These are phyloP conservation scores for Sylvicapra grimmia DNA, from an alignment of 2,113 vertebrate genomes.

Conservation along the genomic window DNA sequence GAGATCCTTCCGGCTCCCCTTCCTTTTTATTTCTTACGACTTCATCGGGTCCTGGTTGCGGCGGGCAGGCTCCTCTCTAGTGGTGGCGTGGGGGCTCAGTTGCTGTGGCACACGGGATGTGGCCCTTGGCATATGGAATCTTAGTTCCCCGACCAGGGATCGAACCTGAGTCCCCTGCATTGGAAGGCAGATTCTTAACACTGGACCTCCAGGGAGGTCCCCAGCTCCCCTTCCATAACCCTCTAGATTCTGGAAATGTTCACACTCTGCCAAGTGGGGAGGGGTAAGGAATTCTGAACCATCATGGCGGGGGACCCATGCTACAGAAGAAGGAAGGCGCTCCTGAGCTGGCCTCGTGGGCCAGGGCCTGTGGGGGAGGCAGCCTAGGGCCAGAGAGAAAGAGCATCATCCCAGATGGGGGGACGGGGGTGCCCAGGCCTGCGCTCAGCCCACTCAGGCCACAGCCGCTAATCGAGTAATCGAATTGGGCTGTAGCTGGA, in stretches of 20 bases:
- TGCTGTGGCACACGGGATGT: background rate
- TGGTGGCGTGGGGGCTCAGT: background rate
- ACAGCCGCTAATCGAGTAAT: background rate
- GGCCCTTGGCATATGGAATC: background rate
- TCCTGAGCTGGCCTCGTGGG: background rate
- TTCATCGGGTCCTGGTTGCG: background rate
- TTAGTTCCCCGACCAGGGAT: background rate
- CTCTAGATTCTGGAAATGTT: conserved; percentile 8
- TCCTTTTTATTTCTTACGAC: background rate
- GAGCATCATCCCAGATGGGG: background rate
- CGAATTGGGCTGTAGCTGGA: background rate
- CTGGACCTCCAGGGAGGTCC: background rate
- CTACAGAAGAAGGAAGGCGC: accelerated
- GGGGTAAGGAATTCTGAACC: background rate
- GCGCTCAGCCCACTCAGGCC: accelerated
- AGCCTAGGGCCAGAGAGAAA: background rate
- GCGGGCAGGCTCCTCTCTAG: background rate
- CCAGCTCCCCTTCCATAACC: background rate
- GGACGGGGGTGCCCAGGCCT: background rate
- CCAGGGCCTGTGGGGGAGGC: background rate
- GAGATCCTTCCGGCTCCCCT: background rate
- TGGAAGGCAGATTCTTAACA: background rate
- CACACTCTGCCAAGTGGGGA: background rate
- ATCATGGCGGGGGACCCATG: accelerated
- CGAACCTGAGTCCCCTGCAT: background rate